Evolutionary conservation across 2,113 vertebrate genomes (phyloP).

Genomic region (Phalacrocorax carbo): DNA sequence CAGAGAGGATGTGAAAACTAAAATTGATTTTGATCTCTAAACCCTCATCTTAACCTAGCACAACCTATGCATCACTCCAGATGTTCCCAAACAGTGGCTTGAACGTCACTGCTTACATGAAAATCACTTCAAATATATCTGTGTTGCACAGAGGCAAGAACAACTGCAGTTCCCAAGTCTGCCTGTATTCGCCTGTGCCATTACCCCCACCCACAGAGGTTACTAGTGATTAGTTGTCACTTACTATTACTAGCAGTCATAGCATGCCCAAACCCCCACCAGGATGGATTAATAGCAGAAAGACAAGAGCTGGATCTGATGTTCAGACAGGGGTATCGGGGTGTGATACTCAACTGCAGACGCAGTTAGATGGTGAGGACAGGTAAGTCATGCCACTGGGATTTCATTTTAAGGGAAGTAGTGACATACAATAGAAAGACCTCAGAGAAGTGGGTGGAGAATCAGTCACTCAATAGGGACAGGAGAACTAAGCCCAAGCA

Average conservation of each 20-base stretch:
- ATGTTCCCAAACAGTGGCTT: neutral
- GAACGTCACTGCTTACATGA: neutral
- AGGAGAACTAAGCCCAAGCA: neutral
- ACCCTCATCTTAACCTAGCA: neutral
- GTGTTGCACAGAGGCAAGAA: neutral
- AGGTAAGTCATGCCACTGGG: neutral
- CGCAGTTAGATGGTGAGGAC: neutral
- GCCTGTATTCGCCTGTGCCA: neutral
- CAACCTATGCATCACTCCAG: neutral
- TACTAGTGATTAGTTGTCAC: neutral
- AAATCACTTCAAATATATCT: neutral
- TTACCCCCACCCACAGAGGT: neutral
- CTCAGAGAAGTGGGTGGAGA: neutral
- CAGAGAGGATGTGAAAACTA: neutral
- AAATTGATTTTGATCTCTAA: neutral
- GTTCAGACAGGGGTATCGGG: neutral
- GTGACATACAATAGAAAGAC: neutral
- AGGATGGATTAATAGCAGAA: neutral
- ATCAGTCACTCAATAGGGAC: neutral
- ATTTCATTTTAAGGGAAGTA: neutral
- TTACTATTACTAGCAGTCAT: neutral
- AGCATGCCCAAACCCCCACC: neutral
- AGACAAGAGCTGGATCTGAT: neutral
- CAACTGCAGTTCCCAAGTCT: neutral
- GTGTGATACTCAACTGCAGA: neutral